Evolutionary conservation across 2,113 vertebrate genomes (phyloP).

Genomic region (Callocephalon fimbriatum): DNA sequence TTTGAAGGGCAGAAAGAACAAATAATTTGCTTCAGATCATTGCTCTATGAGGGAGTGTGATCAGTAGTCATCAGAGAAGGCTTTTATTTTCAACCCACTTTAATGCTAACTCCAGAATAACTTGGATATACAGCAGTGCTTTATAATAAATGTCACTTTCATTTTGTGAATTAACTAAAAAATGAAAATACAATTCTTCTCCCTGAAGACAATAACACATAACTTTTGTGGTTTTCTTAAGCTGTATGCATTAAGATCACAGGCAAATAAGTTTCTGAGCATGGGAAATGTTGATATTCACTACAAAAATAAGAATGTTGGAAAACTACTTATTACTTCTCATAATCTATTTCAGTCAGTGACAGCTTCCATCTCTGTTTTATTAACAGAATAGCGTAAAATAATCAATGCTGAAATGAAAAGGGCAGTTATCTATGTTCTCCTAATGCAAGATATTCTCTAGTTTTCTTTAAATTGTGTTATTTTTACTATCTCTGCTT

Average conservation of each 20-base stretch:
- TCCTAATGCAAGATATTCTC: background rate
- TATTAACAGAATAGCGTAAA: background rate
- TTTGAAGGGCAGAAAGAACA: background rate
- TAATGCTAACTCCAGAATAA: background rate
- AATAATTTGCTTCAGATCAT: background rate
- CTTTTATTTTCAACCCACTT: background rate
- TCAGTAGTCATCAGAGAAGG: background rate
- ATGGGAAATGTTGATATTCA: background rate
- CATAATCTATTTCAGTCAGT: background rate
- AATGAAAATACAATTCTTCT: background rate
- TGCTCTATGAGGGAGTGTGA: background rate
- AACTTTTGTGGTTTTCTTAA: background rate
- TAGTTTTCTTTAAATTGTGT: background rate
- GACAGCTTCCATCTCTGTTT: background rate
- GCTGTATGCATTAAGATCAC: background rate
- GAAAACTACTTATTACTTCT: background rate
- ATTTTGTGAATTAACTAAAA: conserved; percentile 8
- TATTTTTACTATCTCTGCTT: background rate
- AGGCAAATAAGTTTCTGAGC: background rate
- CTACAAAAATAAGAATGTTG: background rate
- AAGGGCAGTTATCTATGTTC: background rate
- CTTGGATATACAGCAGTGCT: background rate
- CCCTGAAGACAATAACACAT: background rate
- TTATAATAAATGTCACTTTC: background rate
- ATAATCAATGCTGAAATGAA: background rate